Evolutionary conservation across 2,888 invertebrate genomes (phyloP).

Genomic region (Acronicta aceris): DNA sequence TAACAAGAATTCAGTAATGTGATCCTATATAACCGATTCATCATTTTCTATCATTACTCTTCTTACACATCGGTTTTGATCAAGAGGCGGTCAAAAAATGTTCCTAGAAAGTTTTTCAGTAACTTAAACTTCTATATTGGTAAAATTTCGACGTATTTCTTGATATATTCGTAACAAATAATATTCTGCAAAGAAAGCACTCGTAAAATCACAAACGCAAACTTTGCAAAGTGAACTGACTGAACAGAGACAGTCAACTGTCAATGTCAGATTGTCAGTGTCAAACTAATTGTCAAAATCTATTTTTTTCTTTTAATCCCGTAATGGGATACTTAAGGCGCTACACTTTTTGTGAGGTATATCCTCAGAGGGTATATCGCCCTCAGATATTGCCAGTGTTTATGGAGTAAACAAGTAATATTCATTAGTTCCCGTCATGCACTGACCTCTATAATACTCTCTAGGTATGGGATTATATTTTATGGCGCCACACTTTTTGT

Average conservation of each 20-base stretch:
- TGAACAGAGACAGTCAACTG: slow-evolving; percentile 20
- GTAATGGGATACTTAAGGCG: no score
- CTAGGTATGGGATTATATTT: no score
- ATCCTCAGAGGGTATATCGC: no score
- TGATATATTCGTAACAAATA: slow-evolving; percentile 25
- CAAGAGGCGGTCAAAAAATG: neutral
- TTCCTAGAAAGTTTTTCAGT: neutral
- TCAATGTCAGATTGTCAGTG: slow-evolving; percentile 17
- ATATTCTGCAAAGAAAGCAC: slow-evolving; percentile 13
- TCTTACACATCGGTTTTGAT: slow-evolving; percentile 1
- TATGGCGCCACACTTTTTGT: no score
- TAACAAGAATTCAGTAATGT: slow-evolving; percentile 37
- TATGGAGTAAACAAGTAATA: no score
- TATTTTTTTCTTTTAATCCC: no score
- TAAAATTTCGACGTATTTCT: slow-evolving; percentile 5
- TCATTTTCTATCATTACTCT: slow-evolving; percentile 20
- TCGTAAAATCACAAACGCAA: slow-evolving; percentile 11
- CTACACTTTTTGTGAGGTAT: no score
- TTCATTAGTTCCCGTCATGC: no score
- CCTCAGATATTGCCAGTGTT: no score
- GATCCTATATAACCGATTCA: slow-evolving; percentile 30
- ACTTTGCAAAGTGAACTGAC: slow-evolving; percentile 14
- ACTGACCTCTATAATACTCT: no score
- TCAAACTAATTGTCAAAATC: no score
- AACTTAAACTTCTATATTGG: neutral